Base-by-base conservation (phyloP, 2,113 vertebrate genomes). In the Ardeotis arabs region DNA sequence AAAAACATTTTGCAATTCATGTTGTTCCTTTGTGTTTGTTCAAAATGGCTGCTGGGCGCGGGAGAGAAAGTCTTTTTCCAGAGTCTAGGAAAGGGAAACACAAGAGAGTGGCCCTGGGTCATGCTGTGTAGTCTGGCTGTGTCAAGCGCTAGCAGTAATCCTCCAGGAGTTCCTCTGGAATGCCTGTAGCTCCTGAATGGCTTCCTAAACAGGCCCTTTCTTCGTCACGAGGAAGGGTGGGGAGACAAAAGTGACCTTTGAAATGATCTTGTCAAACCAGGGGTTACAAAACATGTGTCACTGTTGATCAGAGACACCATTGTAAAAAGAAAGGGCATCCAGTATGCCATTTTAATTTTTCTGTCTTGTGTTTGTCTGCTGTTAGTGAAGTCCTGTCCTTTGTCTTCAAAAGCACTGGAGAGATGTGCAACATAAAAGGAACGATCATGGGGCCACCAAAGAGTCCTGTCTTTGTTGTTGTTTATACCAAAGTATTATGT, bases 401-500 rank as follows among this genome's bases (percentile, higher is more conserved):
- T 95, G 94, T 96, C 92, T 95, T 97, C 96, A 95, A 58, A 96
- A 97, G 96, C 96, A 63, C 92, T 55, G 73, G 95, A 93, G 94
- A 97, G 86, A 92, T 53, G 83, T 55, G 76, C 63, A 62, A 60
- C 95, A 95, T 96, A 73, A 97, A 97, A 96, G 91, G 80, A 92
- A 82, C 3, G 92, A 96, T 64, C 79, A 70, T 28, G 66, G 77
- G 82, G 85, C 92, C 94, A 88, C 81, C 44, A 23, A 53, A 90
- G 75, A 95, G 58, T 69, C 94, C 76, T 9, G 4, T 88, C 95
- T 97, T 97, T 97, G 94, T 98, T 98, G 96, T 97, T 96, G 97
- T 98, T 97, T 96, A 92, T 96, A 97, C 29, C 56, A 19, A 79
- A 97, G 90, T 96, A 96, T 96, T 97, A 90, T 97, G 96, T 90